phyloP scores from a whole-genome alignment of 2,888 invertebrate genomes.

The Drosophila prostipennis region DNA sequence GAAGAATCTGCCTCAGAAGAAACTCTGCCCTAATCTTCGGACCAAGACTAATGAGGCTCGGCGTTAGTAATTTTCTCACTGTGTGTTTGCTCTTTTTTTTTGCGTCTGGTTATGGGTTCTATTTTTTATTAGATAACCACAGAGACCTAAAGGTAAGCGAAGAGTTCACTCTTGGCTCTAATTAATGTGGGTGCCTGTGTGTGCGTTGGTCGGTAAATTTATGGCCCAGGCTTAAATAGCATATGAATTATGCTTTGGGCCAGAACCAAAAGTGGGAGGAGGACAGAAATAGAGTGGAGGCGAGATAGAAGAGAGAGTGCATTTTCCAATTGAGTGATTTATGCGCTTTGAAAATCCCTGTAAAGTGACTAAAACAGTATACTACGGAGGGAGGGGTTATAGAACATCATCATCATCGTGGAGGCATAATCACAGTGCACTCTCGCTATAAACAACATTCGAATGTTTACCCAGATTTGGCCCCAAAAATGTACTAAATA shows the following conservation, averaged over 20 bases:
- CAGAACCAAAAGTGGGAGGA: constrained; percentile 4
- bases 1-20: constrained; percentile 5
- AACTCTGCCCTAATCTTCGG: constrained; percentile 31
- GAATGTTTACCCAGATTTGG: constrained; percentile 3
- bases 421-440: constrained; percentile 33
- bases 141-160: constrained; percentile 21
- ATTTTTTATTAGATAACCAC: constrained; percentile 22
- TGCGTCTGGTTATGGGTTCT: constrained; percentile 27
- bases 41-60: constrained; percentile 69
- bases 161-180: constrained; percentile 53
- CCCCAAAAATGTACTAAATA: constrained; percentile 39
- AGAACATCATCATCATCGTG: constrained; percentile 20
- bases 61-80: constrained; percentile 63
- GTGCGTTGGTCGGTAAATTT: constrained; percentile 62
- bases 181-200: constrained; percentile 64
- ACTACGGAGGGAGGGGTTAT: not conserved
- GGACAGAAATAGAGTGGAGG: constrained; percentile 2
- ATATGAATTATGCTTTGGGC: constrained; percentile 71
- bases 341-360: constrained; percentile 71
- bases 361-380: constrained; percentile 52
- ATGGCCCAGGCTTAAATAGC: constrained; percentile 75
- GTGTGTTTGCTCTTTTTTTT: not conserved
- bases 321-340: constrained; percentile 79
- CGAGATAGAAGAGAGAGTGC: constrained; percentile 40
- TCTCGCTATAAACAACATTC: constrained; percentile 6